Evolutionary conservation across 2,888 invertebrate genomes (phyloP).

Genomic region (Adelphocoris suturalis): DNA sequence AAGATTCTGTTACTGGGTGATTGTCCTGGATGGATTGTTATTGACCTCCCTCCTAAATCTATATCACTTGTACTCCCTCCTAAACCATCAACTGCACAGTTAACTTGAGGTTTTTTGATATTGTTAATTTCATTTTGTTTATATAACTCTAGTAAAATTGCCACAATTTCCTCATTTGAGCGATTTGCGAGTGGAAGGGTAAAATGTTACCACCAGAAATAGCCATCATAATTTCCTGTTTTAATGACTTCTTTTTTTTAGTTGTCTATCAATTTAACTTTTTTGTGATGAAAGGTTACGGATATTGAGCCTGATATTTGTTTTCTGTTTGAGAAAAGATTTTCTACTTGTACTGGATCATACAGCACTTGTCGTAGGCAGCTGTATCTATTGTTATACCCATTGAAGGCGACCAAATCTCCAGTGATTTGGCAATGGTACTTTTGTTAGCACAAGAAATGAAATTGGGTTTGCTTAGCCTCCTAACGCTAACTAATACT

Average conservation of each 20-base stretch:
- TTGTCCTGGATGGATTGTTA: too few relatives aligned
- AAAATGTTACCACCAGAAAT: constrained; percentile 10
- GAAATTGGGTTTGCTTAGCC: not conserved
- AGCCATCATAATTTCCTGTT: constrained; percentile 32
- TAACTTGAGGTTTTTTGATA: not conserved
- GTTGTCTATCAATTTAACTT: not conserved
- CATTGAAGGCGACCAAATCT: not conserved
- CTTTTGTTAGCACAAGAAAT: constrained; percentile 34
- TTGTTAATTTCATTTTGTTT: not conserved
- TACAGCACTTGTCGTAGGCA: too few relatives aligned
- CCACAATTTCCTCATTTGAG: not conserved
- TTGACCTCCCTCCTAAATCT: too few relatives aligned
- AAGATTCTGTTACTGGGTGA: too few relatives aligned
- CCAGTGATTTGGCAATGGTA: not conserved
- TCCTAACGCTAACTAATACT: constrained; percentile 1
- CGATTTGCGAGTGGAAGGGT: not conserved
- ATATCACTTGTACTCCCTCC: too few relatives aligned
- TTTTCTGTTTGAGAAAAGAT: too few relatives aligned
- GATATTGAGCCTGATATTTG: not conserved
- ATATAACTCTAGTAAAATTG: not conserved
- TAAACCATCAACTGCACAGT: not conserved
- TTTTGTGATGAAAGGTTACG: not conserved
- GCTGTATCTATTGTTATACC: too few relatives aligned
- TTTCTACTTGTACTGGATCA: too few relatives aligned
- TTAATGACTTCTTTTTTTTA: not conserved